A percentile compares a stretch with the other conserved stretches of the same genome.
Conservation (phyloP, 1,140 invertebrate genomes). For the Drosophila ambigua region DNA sequence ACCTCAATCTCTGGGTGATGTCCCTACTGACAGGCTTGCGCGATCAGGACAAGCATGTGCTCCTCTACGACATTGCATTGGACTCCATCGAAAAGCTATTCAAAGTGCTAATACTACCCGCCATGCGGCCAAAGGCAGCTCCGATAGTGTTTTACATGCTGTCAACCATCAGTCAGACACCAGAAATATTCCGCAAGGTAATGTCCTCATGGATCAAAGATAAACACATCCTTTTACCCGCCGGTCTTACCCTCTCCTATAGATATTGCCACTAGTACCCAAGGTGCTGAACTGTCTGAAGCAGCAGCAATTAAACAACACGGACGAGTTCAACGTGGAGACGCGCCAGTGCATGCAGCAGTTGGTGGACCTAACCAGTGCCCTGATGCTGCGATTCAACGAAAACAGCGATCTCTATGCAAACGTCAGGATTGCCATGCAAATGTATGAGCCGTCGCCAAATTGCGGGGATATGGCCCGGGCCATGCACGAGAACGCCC, state of each 20-base stretch:
- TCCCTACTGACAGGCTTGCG: conserved; percentile 85
- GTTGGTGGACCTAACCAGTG: conserved; percentile 84
- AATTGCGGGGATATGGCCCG: conserved; percentile 54
- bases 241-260: not conserved
- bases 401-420: conserved; percentile 83
- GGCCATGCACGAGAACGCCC: conserved; percentile 53
- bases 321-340: conserved; percentile 83
- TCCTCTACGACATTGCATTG: conserved; percentile 85
- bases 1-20: conserved; percentile 85
- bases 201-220: not conserved
- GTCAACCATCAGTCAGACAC: conserved; percentile 83
- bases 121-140: conserved; percentile 83
- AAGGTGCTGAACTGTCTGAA: conserved; percentile 73
- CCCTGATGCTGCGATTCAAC: conserved; percentile 84
- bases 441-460: conserved; percentile 57
- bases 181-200: conserved; percentile 84
- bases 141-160: conserved; percentile 86
- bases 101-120: conserved; percentile 82
- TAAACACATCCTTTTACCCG: not conserved
- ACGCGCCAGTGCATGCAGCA: conserved; percentile 84
- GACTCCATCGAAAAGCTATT: conserved; percentile 84
- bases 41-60: conserved; percentile 83
- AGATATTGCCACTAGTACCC: conserved; percentile 81
- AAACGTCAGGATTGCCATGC: conserved; percentile 55
- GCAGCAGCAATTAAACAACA: conserved; percentile 18